Conservation (phyloP, 2,888 invertebrate species). For the Leistus spinibarbis region DNA sequence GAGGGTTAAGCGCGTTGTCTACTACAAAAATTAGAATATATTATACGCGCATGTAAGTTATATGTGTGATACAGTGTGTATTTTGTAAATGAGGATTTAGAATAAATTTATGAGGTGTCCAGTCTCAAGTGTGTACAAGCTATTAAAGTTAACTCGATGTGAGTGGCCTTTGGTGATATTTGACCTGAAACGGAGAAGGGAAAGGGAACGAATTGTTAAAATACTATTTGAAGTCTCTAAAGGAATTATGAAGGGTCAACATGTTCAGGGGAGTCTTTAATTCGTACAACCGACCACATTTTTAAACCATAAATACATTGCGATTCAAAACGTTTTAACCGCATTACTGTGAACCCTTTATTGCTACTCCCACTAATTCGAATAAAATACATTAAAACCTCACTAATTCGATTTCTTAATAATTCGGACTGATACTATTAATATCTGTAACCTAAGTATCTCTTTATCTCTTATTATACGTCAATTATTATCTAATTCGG, state of each 20-base stretch:
- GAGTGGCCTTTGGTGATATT: neutral
- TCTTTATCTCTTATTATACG: neutral
- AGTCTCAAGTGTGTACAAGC: neutral
- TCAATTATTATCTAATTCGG: neutral
- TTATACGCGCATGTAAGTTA: neutral
- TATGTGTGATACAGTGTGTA: neutral
- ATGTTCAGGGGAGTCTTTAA: too few relatives aligned
- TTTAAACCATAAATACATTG: too few relatives aligned
- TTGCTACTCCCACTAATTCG: neutral
- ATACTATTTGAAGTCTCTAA: neutral
- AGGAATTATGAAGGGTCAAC: too few relatives aligned
- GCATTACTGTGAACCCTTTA: too few relatives aligned
- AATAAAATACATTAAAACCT: neutral
- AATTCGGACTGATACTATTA: neutral
- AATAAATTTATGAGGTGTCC: neutral
- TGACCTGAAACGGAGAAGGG: neutral
- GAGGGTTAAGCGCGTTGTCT: neutral
- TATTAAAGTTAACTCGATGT: neutral
- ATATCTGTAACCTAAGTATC: neutral
- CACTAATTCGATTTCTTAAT: neutral
- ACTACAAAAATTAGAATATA: neutral
- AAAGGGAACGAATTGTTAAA: neutral
- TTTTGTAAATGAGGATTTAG: neutral
- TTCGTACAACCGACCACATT: too few relatives aligned
- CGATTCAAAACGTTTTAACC: too few relatives aligned